Percentiles rank a stretch among this genome's conserved stretches.
Evolutionary conservation across 2,888 invertebrate genomes (phyloP).

Genomic region (Scaptomyza polygonia): DNA sequence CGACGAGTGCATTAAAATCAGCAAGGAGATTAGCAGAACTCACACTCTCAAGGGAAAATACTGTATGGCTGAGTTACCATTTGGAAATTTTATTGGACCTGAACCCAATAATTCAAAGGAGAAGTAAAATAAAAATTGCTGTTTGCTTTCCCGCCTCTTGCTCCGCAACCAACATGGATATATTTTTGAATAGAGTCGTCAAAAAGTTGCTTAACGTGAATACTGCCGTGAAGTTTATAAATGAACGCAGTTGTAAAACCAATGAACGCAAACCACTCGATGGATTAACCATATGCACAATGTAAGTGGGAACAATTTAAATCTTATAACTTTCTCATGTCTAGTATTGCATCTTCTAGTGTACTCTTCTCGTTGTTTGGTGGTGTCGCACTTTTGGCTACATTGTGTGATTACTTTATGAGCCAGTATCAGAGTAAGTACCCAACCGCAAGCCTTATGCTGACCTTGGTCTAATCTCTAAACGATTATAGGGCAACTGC

Average conservation of each 20-base stretch:
- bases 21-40: conserved; percentile 7
- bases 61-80: conserved; percentile 36
- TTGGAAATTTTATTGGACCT: conserved; percentile 6
- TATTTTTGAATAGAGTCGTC: conserved; percentile 40
- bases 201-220: conserved; percentile 18
- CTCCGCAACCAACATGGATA: conserved; percentile 44
- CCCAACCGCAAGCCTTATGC: rapidly evolving
- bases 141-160: conserved; percentile 74
- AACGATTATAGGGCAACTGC: conserved; percentile 15
- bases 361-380: conserved; percentile 39
- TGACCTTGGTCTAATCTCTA: background rate
- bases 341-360: conserved; percentile 17
- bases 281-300: conserved; percentile 65
- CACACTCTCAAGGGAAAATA: conserved; percentile 51
- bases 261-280: conserved; percentile 35
- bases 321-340: background rate
- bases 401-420: conserved; percentile 59
- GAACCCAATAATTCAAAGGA: background rate
- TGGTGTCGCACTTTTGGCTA: conserved; percentile 45
- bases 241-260: conserved; percentile 5
- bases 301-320: conserved; percentile 49
- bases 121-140: conserved; percentile 46
- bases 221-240: conserved; percentile 19
- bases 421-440: conserved; percentile 40
- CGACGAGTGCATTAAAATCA: conserved; percentile 81